phyloP scores from a whole-genome alignment of 1,140 invertebrate genomes.

The Ptiloglossa arizonensis region DNA sequence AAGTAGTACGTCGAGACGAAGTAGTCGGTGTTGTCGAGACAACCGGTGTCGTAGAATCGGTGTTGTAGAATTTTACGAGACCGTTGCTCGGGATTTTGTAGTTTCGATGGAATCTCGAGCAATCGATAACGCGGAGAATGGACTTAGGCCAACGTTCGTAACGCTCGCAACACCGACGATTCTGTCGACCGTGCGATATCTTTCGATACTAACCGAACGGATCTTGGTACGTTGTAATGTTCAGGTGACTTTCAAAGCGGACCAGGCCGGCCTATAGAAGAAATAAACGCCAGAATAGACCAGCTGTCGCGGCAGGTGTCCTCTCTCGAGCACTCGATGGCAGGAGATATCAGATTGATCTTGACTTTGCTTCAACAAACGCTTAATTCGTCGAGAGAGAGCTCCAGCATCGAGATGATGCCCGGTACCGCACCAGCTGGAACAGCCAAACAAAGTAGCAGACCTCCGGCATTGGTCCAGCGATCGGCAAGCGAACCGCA shows the following conservation, averaged over 20 bases:
- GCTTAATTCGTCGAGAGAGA: conserved; percentile 78
- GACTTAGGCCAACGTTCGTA: no score
- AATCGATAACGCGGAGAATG: no score
- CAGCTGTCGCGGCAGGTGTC: conserved; percentile 85
- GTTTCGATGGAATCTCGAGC: no score
- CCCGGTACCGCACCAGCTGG: conserved; percentile 77
- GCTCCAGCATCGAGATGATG: conserved; percentile 77
- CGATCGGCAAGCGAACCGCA: conserved; percentile 85
- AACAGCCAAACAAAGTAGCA: conserved; percentile 71
- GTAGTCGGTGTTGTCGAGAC: no score
- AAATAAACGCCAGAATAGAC: conserved; percentile 84
- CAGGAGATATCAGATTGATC: conserved; percentile 86
- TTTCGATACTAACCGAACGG: not conserved
- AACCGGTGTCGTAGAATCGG: no score
- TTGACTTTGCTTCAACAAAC: conserved; percentile 85
- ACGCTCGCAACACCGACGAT: conserved; percentile 4
- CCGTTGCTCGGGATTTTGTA: no score
- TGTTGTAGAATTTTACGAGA: no score
- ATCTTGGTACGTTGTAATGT: conserved; percentile 12
- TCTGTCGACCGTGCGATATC: not conserved
- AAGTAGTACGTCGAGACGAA: no score
- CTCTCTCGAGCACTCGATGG: conserved; percentile 85
- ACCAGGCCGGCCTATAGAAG: conserved; percentile 80
- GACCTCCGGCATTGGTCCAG: conserved; percentile 82
- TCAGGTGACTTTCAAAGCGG: conserved; percentile 79